Percentiles rank a stretch among this genome's conserved stretches.
Evolutionary conservation across 2,888 invertebrate species (phyloP).

Genomic region (Andrena dorsata): DNA sequence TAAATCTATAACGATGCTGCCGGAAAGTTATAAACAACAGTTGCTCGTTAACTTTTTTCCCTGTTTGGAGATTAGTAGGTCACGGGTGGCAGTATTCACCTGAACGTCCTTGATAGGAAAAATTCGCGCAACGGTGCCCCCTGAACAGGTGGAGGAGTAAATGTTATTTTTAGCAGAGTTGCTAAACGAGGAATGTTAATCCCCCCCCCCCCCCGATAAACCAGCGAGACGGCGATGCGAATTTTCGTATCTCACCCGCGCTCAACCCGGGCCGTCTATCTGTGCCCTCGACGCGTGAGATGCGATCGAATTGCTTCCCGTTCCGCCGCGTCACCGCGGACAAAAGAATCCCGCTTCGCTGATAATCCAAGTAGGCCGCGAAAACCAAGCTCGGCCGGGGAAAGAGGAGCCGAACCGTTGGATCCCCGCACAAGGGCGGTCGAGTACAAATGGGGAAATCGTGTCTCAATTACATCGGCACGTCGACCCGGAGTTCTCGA

Average conservation of each 20-base stretch:
- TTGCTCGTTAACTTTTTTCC: slow-evolving; percentile 17
- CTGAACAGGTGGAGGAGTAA: too few species aligned
- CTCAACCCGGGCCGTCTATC: too few species aligned
- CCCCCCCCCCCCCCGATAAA: not conserved
- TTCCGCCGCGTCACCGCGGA: slow-evolving; percentile 1
- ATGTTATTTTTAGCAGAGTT: too few species aligned
- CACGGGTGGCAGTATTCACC: not conserved
- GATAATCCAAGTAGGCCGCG: slow-evolving; percentile 36
- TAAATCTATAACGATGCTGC: slow-evolving; percentile 36
- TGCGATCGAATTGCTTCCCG: slow-evolving; percentile 4
- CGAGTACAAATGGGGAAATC: slow-evolving; percentile 55
- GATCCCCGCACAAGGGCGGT: slow-evolving; percentile 23
- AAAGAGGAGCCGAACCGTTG: slow-evolving; percentile 25
- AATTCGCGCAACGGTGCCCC: not conserved
- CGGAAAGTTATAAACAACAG: slow-evolving; percentile 36
- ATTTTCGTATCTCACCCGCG: not conserved
- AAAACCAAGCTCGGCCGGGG: not conserved
- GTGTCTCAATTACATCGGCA: slow-evolving; percentile 51
- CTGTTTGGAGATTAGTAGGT: slow-evolving; percentile 1
- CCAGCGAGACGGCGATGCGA: not conserved
- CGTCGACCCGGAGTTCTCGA: slow-evolving; percentile 33
- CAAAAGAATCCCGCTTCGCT: slow-evolving; percentile 20
- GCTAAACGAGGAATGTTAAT: too few species aligned
- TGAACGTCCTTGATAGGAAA: not conserved
- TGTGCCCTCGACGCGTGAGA: too few species aligned